Conservation (phyloP, 2,888 invertebrate genomes). For the Lampropteryx suffumata region DNA sequence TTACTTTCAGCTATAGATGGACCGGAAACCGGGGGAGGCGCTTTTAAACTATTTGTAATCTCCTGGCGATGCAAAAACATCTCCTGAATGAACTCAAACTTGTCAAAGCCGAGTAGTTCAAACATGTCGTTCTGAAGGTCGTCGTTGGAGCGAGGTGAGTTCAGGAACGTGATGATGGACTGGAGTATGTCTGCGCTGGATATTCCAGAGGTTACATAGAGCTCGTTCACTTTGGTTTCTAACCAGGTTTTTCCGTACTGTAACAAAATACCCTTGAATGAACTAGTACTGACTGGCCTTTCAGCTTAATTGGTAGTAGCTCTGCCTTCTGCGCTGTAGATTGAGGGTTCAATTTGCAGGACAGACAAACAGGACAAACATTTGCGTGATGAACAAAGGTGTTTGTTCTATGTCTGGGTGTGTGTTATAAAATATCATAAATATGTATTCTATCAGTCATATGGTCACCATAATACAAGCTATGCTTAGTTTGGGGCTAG, state of each 20-base stretch:
- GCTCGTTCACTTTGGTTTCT: conserved; percentile 76
- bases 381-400: too few relatives aligned
- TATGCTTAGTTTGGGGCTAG: too few relatives aligned
- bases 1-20: conserved; percentile 65
- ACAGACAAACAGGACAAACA: too few relatives aligned
- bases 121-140: conserved; percentile 92
- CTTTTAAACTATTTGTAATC: conserved; percentile 69
- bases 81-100: conserved; percentile 88
- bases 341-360: too few relatives aligned
- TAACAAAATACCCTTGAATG: conserved; percentile 1
- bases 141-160: conserved; percentile 83
- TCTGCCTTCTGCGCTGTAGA: too few relatives aligned
- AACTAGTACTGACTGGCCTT: too few relatives aligned
- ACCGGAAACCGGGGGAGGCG: conserved; percentile 43
- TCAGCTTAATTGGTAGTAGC: too few relatives aligned
- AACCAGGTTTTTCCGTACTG: conserved; percentile 84
- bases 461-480: too few relatives aligned
- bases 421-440: too few relatives aligned
- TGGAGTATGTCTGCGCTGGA: conserved; percentile 83
- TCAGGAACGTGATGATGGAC: conserved; percentile 83
- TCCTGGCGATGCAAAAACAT: conserved; percentile 85
- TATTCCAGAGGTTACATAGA: conserved; percentile 74
- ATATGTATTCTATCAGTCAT: too few relatives aligned
- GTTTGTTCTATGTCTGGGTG: too few relatives aligned
- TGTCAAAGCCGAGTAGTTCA: conserved; percentile 94